Conservation (phyloP, 2,113 vertebrate species). For the Xiphophorus hellerii region DNA sequence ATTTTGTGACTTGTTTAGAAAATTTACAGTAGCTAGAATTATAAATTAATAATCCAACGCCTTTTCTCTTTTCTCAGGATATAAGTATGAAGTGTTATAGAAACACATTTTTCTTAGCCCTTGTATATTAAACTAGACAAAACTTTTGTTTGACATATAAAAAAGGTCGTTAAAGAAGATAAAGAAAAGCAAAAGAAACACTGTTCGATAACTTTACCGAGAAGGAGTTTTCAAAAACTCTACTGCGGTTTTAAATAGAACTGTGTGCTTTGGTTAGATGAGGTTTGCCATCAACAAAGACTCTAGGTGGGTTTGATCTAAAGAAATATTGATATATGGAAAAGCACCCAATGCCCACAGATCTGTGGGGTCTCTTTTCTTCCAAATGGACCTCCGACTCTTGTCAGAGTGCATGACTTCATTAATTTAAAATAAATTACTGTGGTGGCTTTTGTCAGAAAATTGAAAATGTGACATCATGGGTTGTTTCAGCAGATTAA, state of each 20-base stretch:
- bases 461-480: not conserved
- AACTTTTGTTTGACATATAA: not conserved
- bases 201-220: not conserved
- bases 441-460: not conserved
- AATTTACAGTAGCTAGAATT: not conserved
- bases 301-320: too few species aligned
- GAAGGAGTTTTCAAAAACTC: not conserved
- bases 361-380: not conserved
- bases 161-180: not conserved
- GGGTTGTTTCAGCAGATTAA: not conserved
- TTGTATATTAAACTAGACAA: too few species aligned
- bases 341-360: not conserved
- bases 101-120: not conserved
- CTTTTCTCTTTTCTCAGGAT: not conserved
- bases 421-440: not conserved
- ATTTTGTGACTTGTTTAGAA: not conserved
- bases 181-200: not conserved
- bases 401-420: not conserved
- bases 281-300: too few species aligned
- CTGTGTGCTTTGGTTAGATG: not conserved
- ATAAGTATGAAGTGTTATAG: not conserved
- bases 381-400: not conserved
- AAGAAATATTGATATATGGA: not conserved
- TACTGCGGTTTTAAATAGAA: not conserved
- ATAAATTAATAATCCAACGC: not conserved